A percentile compares a stretch with the other conserved stretches of the same genome.
Conservation (phyloP, 2,113 vertebrate genomes). For the Cololabis saira region DNA sequence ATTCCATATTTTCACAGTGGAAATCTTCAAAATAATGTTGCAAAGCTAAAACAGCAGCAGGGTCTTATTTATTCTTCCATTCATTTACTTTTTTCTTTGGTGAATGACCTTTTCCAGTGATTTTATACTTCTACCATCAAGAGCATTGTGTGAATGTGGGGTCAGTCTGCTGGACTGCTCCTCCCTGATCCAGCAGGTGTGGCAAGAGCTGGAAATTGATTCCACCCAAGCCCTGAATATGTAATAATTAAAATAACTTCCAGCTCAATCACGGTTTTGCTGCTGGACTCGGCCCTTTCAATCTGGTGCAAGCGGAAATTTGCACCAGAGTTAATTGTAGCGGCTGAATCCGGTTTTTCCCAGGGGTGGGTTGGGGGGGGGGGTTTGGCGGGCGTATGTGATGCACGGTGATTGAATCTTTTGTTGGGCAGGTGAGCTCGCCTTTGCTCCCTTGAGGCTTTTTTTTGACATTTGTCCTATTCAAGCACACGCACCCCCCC, state of each 20-base stretch:
- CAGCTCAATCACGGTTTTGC: conserved; percentile 61
- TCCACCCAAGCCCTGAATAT: conserved; percentile 56
- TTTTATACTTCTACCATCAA: too few relatives aligned
- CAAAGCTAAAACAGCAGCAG: neutral
- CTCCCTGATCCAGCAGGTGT: conserved; percentile 28
- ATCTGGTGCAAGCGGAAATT: conserved; percentile 83
- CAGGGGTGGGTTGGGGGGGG: conserved; percentile 76
- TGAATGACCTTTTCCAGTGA: neutral
- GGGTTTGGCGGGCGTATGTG: conserved; percentile 65
- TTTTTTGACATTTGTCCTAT: conserved; percentile 88
- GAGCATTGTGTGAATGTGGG: conserved; percentile 41
- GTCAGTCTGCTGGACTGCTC: conserved; percentile 34
- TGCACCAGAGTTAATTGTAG: conserved; percentile 91
- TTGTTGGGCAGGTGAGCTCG: conserved; percentile 89
- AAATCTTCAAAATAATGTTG: neutral
- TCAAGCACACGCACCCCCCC: conserved; percentile 77
- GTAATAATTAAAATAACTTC: conserved; percentile 80
- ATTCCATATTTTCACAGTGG: conserved; percentile 18
- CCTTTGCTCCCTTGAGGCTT: conserved; percentile 84
- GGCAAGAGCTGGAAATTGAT: conserved; percentile 70
- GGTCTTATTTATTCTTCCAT: too few relatives aligned
- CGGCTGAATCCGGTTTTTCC: conserved; percentile 76
- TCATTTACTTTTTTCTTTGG: neutral
- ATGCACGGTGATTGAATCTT: conserved; percentile 90
- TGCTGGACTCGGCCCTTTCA: conserved; percentile 33